Evolutionary conservation across 2,113 vertebrate species (phyloP).

Genomic region (Anguilla japonica): DNA sequence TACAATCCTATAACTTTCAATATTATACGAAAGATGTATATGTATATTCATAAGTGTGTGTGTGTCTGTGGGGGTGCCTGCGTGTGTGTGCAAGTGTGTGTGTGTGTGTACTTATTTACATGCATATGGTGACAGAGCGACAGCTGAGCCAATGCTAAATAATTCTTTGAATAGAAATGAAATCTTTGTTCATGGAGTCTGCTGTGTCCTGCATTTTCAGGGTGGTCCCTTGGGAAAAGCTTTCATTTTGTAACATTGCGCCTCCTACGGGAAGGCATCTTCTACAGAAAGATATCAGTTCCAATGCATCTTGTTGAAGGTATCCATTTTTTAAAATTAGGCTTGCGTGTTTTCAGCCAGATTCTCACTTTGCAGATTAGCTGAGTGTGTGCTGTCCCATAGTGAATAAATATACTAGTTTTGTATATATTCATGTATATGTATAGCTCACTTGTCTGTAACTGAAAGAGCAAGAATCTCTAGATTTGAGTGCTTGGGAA

Average conservation of each 20-base stretch:
- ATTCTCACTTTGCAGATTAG: background rate
- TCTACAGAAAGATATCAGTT: background rate
- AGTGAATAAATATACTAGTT: background rate
- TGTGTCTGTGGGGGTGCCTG: background rate
- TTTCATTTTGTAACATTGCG: background rate
- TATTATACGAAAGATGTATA: no score
- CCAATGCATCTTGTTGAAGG: background rate
- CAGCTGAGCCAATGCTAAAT: background rate
- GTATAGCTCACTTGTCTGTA: background rate
- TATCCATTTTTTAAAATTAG: background rate
- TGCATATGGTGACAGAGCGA: background rate
- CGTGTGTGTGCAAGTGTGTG: no score
- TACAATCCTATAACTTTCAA: no score
- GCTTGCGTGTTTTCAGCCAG: background rate
- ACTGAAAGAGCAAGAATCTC: background rate
- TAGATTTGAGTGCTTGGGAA: background rate
- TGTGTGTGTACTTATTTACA: background rate
- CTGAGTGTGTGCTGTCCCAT: background rate
- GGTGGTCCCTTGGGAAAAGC: background rate
- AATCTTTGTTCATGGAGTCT: background rate
- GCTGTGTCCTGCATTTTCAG: background rate
- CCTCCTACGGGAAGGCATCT: background rate
- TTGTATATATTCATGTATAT: background rate
- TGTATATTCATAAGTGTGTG: no score
- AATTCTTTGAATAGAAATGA: background rate